A percentile compares a stretch with the other conserved stretches of the same genome.
Conservation (phyloP, 92 coral and sea anemone species). For the Hydrozoanthus gracilis region DNA sequence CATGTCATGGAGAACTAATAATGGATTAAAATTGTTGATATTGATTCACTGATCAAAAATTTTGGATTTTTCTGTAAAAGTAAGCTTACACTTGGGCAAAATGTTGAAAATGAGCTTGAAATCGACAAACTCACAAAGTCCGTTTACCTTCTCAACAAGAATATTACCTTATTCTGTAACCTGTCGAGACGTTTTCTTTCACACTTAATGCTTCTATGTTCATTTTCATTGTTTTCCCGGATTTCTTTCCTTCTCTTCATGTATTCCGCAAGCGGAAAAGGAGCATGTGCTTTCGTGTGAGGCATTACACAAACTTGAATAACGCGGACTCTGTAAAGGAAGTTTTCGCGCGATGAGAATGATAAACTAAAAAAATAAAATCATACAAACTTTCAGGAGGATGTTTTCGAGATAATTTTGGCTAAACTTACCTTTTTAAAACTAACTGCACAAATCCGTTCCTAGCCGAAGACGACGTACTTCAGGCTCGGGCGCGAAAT, state of each 20-base stretch:
- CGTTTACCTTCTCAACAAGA: conserved; percentile 6
- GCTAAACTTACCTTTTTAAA: conserved; percentile 9
- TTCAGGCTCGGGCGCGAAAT: conserved; percentile 20
- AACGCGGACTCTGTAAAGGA: conserved; percentile 8
- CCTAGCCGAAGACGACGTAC: conserved; percentile 14
- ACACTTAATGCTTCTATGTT: conserved; percentile 13
- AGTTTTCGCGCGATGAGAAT: conserved; percentile 9
- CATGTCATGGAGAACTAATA: background rate
- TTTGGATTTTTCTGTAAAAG: conserved; percentile 15
- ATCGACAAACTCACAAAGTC: conserved; percentile 10
- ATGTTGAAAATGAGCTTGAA: conserved; percentile 4
- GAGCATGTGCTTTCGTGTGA: conserved; percentile 12
- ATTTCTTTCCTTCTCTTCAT: conserved; percentile 13
- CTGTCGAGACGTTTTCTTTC: conserved; percentile 20
- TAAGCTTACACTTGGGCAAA: conserved; percentile 1
- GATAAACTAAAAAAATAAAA: conserved; percentile 6
- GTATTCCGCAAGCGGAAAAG: conserved; percentile 11
- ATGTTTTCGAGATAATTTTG: conserved; percentile 15
- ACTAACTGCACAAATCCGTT: conserved; percentile 2
- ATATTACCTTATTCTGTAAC: conserved; percentile 14
- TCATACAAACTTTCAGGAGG: conserved; percentile 17
- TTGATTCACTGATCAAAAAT: conserved; percentile 8
- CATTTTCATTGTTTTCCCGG: conserved; percentile 12
- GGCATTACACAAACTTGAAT: conserved; percentile 15
- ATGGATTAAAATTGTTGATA: background rate